Evolutionary conservation across 2,113 vertebrate species (phyloP), one percentile per base, ranked within the genome.

Genomic region (Danionella cerebrum): DNA sequence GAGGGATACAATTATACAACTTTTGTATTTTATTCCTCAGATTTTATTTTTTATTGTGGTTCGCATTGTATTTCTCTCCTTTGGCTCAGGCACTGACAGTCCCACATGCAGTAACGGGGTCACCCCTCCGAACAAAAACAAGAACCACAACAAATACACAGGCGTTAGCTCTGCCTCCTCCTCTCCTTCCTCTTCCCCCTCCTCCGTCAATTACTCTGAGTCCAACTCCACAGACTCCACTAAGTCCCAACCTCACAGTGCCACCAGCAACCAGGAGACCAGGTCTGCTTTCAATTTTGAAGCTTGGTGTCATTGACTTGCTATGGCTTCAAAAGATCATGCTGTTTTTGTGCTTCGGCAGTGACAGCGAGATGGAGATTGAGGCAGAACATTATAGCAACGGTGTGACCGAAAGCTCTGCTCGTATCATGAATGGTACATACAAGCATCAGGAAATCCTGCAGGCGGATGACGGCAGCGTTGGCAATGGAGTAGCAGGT

Each of bases 301-400:
- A n/a, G n/a, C n/a, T n/a, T n/a, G n/a, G n/a, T n/a, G n/a, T n/a
- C n/a, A 5, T 33, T 33, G 29, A 33, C 29, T 33, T 33, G 29
- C n/a, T n/a, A n/a, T n/a, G n/a, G n/a, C n/a, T n/a, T n/a, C n/a
- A n/a, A n/a, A n/a, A n/a, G n/a, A n/a, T n/a, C n/a, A n/a, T 33
- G 29, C 9, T 1, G 5, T 35, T 2, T 45, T 14, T 67, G 42
- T 57, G 39, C 51, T 12, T 70, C 54, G 18, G 2, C 74, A 98
- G 95, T 65, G 95, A 97, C 81, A 98, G 95, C 1, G 95, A 98
- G 83, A 98, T 98, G 95, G 95, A 98, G 82, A 95, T 98, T 47
- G 95, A 97, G 64, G 89, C 92, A 4, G 95, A 98, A 67, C 94
- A 97, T 79, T 98, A 97, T 64, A 95, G 91, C 75, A 98, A 98